These are phyloP conservation scores for Drosophila navojoa DNA, from an alignment of 1,140 invertebrate species.

Conservation along the genomic window DNA sequence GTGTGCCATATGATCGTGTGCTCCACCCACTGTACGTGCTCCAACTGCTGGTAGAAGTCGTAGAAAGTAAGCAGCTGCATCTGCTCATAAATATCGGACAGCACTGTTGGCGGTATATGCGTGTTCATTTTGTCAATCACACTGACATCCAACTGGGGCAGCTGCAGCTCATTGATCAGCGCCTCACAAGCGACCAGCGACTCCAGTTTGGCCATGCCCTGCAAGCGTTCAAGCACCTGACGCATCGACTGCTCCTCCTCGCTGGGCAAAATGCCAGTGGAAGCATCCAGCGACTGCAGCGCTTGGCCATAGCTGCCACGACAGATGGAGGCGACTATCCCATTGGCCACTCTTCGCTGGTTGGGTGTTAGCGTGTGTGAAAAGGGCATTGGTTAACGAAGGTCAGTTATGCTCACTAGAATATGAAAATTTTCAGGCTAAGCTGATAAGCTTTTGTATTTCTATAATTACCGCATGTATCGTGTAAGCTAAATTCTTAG, in stretches of 20 bases:
- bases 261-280: slow-evolving; percentile 1
- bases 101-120: slow-evolving; percentile 12
- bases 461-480: neutral
- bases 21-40: slow-evolving; percentile 42
- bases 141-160: slow-evolving; percentile 15
- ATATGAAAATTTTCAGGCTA: neutral
- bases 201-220: slow-evolving; percentile 11
- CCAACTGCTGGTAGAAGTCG: slow-evolving; percentile 21
- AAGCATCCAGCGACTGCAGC: neutral
- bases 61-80: neutral
- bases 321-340: slow-evolving; percentile 20
- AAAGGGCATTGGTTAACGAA: slow-evolving; percentile 8
- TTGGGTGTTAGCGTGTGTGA: neutral
- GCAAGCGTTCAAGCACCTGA: slow-evolving; percentile 11
- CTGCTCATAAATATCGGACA: slow-evolving; percentile 32
- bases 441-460: neutral
- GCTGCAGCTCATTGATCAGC: slow-evolving; percentile 17
- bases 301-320: slow-evolving; percentile 38
- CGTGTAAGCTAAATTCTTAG: neutral
- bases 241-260: slow-evolving; percentile 21
- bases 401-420: neutral
- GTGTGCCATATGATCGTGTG: slow-evolving; percentile 35
- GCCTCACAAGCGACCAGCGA: slow-evolving; percentile 11
- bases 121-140: slow-evolving; percentile 24
- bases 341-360: slow-evolving; percentile 18